Evolutionary conservation across 2,113 vertebrate genomes (phyloP), one percentile per base, ranked within the genome.

Genomic region (Lycocorax pyrrhopterus): DNA sequence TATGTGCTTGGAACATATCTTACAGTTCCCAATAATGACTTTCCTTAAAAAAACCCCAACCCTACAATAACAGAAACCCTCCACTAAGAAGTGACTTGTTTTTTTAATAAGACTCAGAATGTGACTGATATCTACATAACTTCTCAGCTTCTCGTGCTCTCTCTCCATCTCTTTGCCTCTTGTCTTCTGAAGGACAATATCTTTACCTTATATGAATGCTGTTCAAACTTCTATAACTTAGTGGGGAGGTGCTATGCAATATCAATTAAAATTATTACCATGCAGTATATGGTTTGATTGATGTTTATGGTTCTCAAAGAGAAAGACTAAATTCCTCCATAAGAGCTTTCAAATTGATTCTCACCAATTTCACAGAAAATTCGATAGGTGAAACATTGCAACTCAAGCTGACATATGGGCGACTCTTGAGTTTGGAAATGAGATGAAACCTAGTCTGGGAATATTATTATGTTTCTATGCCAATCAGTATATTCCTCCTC

Each of bases 241-340:
- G 17, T 26, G 69, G 71, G 58, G 75, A 76, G 58, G 32, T 94
- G 46, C 13, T 74, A 67, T 71, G 33, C 21, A 84, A 46, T 86
- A 84, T 55, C 63, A 90, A 55, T 93, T 95, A 85, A 87, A 91
- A 85, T 74, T 80, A 77, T 71, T 93, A 79, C 59, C 72, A 91
- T 67, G 27, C 53, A 60, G 22, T 68, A 30, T 58, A 44, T 47
- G 21, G 16, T 72, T 93, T 79, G 84, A 92, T 89, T 93, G 73
- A 93, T 62, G 41, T 62, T 86, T 84, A 56, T 53, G 56, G 81
- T 87, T 84, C 76, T 69, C 46, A 41, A 39, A 67, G 46, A 83
- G 32, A 71, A 93, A 90, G 47, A 64, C 53, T 56, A 66, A 84
- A 78, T 77, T 91, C 47, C 44, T 59, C 20, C 51, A 12, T 63